Evolutionary conservation across 2,888 invertebrate species (phyloP), one percentile per base, ranked within the genome.

Genomic region (Drosophila seclusa): DNA sequence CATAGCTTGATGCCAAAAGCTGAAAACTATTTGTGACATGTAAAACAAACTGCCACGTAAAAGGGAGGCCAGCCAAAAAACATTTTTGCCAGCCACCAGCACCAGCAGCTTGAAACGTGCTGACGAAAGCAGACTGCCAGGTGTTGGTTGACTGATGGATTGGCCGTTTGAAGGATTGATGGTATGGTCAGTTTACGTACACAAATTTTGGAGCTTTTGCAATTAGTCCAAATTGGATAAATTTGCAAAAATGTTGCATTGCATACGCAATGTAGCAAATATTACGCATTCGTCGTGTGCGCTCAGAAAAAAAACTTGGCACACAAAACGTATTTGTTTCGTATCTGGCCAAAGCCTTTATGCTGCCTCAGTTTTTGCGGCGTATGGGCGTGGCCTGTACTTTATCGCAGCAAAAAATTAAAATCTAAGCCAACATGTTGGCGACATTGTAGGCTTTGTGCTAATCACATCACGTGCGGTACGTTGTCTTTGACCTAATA

Each of bases 391-490:
- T 57, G 59, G 31, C 40, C 16, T 6, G 60, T 64, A 34, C 73
- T 87, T 84, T 78, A 87, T 87, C 73, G 73, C 73, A 52, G 73
- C 48, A 76, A 76, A 87, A 84, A 84, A 84, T 89, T 87, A 84
- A 89, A 84, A 84, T 84, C 89, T 89, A 89, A 89, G 84, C 89
- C 82, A 57, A 52, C 54, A 63, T 54, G 62, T 63, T 59, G 61
- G 67, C 40, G 53, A 64, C 68, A 62, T 61, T 66, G 78, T 62
- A 58, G 80, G 84, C 89, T 81, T 87, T 87, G 74, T 71, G 72
- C 85, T 89, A 84, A 84, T 84, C 89, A 89, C 89, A 87, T 89
- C 84, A 84, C 84, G 84, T 84, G 87, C 84, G 57, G 24, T 54
- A 64, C 64, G 64, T 80, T 68, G 70, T 74, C 70, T 73, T 64